Evolutionary conservation across 2,888 invertebrate genomes (phyloP).

Genomic region (Lasioglossum morio): DNA sequence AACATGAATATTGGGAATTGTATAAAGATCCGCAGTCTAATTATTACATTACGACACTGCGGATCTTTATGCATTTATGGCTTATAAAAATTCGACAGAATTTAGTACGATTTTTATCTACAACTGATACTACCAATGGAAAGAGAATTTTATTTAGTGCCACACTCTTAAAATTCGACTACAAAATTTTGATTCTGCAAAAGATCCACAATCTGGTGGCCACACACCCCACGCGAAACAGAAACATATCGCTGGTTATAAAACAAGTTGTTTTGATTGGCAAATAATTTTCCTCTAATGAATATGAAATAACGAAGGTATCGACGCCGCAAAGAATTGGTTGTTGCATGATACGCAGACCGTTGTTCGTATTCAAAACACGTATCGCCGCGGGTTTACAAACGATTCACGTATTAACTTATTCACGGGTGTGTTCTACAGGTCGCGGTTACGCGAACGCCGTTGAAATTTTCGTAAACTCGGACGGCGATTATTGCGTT

Average conservation of each 20-base stretch:
- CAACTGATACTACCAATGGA: no score
- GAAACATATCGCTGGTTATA: background rate
- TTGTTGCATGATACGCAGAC: background rate
- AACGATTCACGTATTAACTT: slow-evolving; percentile 29
- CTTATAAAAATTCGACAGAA: no score
- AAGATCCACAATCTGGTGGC: no score
- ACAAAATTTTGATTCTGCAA: no score
- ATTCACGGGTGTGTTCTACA: background rate
- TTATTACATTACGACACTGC: no score
- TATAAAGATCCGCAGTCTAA: no score
- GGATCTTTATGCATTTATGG: no score
- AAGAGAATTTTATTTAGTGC: no score
- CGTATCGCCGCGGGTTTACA: background rate
- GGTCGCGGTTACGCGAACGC: background rate
- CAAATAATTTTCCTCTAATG: background rate
- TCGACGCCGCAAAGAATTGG: background rate
- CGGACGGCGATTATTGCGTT: slow-evolving; percentile 22
- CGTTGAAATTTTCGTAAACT: slow-evolving; percentile 36
- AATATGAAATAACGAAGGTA: slow-evolving; percentile 4
- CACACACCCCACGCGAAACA: no score
- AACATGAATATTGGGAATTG: no score
- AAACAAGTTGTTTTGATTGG: background rate
- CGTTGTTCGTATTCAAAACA: background rate
- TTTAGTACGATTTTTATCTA: no score
- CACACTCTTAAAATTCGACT: no score